Evolutionary conservation across 2,888 invertebrate species (phyloP), one percentile per base, ranked within the genome.

Genomic region (Drosophila planitibia): DNA sequence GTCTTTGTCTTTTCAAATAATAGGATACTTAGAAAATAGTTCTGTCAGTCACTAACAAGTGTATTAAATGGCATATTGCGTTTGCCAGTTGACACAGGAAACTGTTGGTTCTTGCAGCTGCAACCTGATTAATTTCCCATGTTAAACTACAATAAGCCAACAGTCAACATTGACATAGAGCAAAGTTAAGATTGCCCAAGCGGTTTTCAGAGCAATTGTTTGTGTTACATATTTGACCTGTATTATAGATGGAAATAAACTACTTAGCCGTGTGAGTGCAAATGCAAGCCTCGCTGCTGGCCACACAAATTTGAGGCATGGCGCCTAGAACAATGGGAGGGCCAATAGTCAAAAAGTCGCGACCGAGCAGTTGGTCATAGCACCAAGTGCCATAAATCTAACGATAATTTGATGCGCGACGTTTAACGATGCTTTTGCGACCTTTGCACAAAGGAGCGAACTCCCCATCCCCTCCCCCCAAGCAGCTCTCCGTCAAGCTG

Each of bases 351-450:
- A 35, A 25, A 10, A 6, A 19, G 35, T 19, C 16, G 19, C 3
- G 3, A 25, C 16, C 14, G n/a, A n/a, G 47, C n/a, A n/a, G 55
- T 22, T 7, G 4, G 47, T 16, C 25, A 47, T 44, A 28, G 65
- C 5, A 28, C 55, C 32, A 51, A 41, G 33, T 19, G 68, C 66
- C 54, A 84, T 82, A 86, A 86, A 86, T 84, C 85, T 72, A 74
- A 75, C 62, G 84, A 82, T 84, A 84, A 86, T 78, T 81, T 84
- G 82, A 80, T 74, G 68, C 67, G 78, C 66, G 55, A 61, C 77
- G 39, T 69, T 86, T 82, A 78, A 86, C 76, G 82, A 76, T 28
- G 72, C 72, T 72, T 71, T 55, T 58, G 76, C 70, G 69, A 64
- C 75, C 55, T 51, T 55, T 47, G 41, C 28, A 52, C 35, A 22